phyloP scores from a whole-genome alignment of 2,797 vertebrate genomes.

The Lutjanus campechanus region DNA sequence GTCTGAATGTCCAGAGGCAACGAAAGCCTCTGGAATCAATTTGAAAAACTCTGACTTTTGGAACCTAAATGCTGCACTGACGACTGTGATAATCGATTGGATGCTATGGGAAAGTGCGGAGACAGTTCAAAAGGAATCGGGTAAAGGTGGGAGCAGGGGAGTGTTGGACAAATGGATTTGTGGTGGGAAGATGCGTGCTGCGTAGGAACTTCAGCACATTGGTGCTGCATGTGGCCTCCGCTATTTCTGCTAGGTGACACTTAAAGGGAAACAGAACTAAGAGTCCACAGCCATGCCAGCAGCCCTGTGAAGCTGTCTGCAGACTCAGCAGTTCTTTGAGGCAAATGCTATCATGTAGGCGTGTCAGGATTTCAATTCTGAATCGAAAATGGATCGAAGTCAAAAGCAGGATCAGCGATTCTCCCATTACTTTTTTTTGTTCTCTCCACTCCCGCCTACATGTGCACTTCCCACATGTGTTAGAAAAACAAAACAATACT shows the following conservation, averaged over 20 bases:
- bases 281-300: too few species aligned
- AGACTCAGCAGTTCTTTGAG: too few species aligned
- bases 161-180: slow-evolving; percentile 19
- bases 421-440: too few species aligned
- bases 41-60: slow-evolving; percentile 29
- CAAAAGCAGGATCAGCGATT: too few species aligned
- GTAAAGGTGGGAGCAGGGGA: slow-evolving; percentile 12
- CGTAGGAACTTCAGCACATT: slow-evolving; percentile 14
- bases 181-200: slow-evolving; percentile 10
- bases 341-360: too few species aligned
- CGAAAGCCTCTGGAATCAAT: slow-evolving; percentile 30
- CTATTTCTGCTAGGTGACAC: neutral
- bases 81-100: slow-evolving; percentile 22
- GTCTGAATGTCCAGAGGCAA: slow-evolving; percentile 11
- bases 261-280: neutral
- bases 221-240: slow-evolving; percentile 10
- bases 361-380: too few species aligned
- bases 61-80: slow-evolving; percentile 32
- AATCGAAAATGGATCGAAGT: too few species aligned
- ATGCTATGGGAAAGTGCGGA: slow-evolving; percentile 14
- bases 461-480: too few species aligned
- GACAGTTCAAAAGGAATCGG: slow-evolving; percentile 24
- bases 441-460: too few species aligned
- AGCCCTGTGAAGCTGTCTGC: too few species aligned
- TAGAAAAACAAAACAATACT: too few species aligned